phyloP scores from a whole-genome alignment of 2,888 invertebrate species.

The Anarsia innoxiella region DNA sequence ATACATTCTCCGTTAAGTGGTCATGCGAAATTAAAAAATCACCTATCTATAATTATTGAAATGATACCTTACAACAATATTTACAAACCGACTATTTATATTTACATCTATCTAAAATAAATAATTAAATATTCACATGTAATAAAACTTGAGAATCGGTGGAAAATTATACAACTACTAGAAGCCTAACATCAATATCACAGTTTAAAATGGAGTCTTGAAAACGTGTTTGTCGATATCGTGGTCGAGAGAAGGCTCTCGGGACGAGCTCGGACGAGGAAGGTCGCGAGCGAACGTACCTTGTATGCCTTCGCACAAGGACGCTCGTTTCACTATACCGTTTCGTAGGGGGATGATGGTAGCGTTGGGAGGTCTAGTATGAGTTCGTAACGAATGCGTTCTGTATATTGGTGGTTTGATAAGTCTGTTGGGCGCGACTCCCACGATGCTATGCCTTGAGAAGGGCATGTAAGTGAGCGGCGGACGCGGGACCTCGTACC shows the following conservation, averaged over 20 bases:
- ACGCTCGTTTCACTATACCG: slow-evolving; percentile 51
- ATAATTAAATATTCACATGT: slow-evolving; percentile 47
- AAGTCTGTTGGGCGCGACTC: slow-evolving; percentile 55
- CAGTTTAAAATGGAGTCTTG: slow-evolving; percentile 68
- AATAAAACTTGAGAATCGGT: slow-evolving; percentile 45
- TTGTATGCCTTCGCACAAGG: slow-evolving; percentile 43
- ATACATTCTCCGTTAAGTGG: slow-evolving; percentile 4
- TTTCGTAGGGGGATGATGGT: slow-evolving; percentile 58
- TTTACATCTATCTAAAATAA: slow-evolving; percentile 59
- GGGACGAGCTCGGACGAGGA: slow-evolving; percentile 26
- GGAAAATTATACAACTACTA: slow-evolving; percentile 41
- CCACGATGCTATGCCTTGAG: slow-evolving; percentile 59
- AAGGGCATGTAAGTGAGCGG: slow-evolving; percentile 40
- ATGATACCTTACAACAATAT: slow-evolving; percentile 18
- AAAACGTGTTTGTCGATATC: slow-evolving; percentile 47
- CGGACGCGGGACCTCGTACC: slow-evolving; percentile 78
- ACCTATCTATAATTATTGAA: not conserved
- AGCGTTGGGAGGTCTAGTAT: slow-evolving; percentile 52
- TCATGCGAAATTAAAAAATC: not conserved
- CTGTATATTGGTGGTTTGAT: slow-evolving; percentile 46
- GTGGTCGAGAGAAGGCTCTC: slow-evolving; percentile 22
- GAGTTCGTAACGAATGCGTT: slow-evolving; percentile 49
- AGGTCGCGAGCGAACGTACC: slow-evolving; percentile 22
- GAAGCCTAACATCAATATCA: slow-evolving; percentile 64
- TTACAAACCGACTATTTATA: slow-evolving; percentile 28